Evolutionary conservation across 2,888 invertebrate genomes (phyloP).

Genomic region (Idaea straminata): DNA sequence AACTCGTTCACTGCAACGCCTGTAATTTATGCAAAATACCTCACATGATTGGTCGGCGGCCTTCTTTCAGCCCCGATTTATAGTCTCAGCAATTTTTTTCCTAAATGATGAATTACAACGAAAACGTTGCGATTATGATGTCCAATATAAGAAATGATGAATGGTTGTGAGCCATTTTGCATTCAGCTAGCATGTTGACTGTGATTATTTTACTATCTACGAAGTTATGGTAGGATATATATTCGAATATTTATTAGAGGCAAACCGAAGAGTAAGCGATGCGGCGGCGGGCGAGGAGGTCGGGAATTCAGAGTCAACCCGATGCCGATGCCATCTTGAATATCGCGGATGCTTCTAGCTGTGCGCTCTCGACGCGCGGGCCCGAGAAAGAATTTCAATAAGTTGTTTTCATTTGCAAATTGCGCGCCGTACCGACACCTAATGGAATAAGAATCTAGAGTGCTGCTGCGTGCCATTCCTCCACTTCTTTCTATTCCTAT

Average conservation of each 20-base stretch:
- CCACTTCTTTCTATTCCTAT: slow-evolving; percentile 17
- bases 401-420: slow-evolving; percentile 80
- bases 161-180: slow-evolving; percentile 8
- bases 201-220: background rate
- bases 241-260: slow-evolving; percentile 21
- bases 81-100: slow-evolving; percentile 32
- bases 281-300: slow-evolving; percentile 19
- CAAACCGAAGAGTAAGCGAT: slow-evolving; percentile 9
- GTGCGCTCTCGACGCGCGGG: slow-evolving; percentile 46
- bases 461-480: slow-evolving; percentile 48
- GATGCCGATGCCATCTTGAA: slow-evolving; percentile 50
- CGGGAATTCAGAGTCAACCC: slow-evolving; percentile 41
- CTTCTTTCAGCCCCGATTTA: slow-evolving; percentile 50
- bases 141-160: slow-evolving; percentile 9
- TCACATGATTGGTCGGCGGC: slow-evolving; percentile 62
- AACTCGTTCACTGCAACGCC: slow-evolving; percentile 55
- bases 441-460: slow-evolving; percentile 73
- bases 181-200: background rate
- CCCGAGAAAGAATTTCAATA: slow-evolving; percentile 76
- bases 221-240: slow-evolving; percentile 2
- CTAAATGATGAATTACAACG: background rate
- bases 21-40: slow-evolving; percentile 75
- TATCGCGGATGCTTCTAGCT: slow-evolving; percentile 46
- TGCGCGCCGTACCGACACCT: slow-evolving; percentile 73
- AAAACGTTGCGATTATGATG: slow-evolving; percentile 1